Evolutionary conservation across 1,140 invertebrate genomes (phyloP).

Genomic region (Trichonephila clavipes): DNA sequence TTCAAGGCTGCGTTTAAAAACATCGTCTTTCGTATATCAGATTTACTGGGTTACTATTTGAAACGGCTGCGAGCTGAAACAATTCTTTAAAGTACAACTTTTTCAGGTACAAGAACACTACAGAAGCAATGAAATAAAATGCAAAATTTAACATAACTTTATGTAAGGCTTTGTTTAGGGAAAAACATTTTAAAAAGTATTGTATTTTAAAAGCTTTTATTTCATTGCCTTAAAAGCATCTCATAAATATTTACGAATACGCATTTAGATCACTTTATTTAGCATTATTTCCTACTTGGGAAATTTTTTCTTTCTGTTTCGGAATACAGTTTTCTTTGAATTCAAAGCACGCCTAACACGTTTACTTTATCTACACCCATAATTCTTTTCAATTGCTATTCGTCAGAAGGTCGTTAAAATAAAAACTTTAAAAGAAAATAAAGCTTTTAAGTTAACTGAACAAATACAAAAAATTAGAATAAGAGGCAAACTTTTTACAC

Average conservation of each 20-base stretch:
- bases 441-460: background rate
- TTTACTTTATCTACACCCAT: background rate
- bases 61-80: too few relatives aligned
- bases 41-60: too few relatives aligned
- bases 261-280: background rate
- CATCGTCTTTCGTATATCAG: too few relatives aligned
- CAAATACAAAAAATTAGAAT: background rate
- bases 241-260: background rate
- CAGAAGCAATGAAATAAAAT: too few relatives aligned
- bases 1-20: too few relatives aligned
- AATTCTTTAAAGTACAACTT: too few relatives aligned
- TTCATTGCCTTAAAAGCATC: background rate
- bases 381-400: background rate
- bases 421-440: background rate
- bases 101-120: too few relatives aligned
- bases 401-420: background rate
- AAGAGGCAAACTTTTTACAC: background rate
- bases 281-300: background rate
- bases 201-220: background rate
- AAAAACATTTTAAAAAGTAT: too few relatives aligned
- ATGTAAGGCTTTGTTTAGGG: too few relatives aligned
- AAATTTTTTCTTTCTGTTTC: background rate
- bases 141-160: too few relatives aligned
- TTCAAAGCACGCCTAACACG: conserved; percentile 4
- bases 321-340: background rate